Evolutionary conservation across 2,888 invertebrate genomes (phyloP).

Genomic region (Pedicia rivosa): DNA sequence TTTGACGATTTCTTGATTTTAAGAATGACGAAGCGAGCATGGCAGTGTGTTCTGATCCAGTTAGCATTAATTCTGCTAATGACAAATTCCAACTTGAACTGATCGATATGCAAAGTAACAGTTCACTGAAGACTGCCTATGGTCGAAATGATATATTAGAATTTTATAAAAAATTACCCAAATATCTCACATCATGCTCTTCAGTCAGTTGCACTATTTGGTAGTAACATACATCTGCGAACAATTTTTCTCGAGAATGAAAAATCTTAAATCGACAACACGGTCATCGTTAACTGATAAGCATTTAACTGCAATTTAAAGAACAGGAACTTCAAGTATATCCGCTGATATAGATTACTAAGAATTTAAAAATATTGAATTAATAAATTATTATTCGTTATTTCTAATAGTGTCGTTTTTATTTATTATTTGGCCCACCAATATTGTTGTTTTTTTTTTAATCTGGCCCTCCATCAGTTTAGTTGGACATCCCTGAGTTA

Average conservation of each 20-base stretch:
- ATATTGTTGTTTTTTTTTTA: neutral
- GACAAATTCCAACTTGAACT: too few relatives aligned
- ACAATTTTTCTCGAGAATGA: too few relatives aligned
- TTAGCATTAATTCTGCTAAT: neutral
- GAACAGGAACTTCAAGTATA: neutral
- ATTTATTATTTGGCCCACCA: conserved; percentile 1
- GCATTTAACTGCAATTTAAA: too few relatives aligned
- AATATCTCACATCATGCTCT: too few relatives aligned
- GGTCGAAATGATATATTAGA: neutral
- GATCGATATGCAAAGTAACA: neutral
- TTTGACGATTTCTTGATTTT: conserved; percentile 3
- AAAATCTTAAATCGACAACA: too few relatives aligned
- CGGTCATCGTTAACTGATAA: too few relatives aligned
- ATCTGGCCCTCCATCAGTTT: neutral
- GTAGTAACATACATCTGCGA: too few relatives aligned
- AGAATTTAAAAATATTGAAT: neutral
- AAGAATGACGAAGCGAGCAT: neutral
- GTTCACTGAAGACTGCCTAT: conserved; percentile 1
- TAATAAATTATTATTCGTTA: neutral
- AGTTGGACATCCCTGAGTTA: conserved; percentile 1
- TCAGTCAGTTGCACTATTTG: too few relatives aligned
- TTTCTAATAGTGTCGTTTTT: neutral
- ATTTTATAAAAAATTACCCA: too few relatives aligned
- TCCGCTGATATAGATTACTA: neutral
- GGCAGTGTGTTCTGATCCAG: conserved; percentile 1